Evolutionary conservation across 23 tunicate species (phyloP).

Genomic region (Halocynthia roretzi): DNA sequence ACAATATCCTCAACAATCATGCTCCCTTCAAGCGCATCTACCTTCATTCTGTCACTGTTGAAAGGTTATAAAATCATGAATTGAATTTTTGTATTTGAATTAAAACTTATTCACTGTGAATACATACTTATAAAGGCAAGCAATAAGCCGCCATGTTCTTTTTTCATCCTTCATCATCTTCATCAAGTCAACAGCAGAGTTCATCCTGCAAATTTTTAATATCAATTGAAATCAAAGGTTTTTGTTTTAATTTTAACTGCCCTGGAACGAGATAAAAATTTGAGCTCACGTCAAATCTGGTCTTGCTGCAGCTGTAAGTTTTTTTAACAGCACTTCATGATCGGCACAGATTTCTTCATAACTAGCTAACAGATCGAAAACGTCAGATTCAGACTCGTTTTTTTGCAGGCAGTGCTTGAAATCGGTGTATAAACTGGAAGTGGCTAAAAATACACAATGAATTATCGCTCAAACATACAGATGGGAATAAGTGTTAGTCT

Average conservation of each 20-base stretch:
- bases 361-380: constrained; percentile 33
- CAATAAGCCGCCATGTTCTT: constrained; percentile 74
- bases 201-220: too few species aligned
- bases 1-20: constrained; percentile 16
- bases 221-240: too few species aligned
- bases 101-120: background rate
- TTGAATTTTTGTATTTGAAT: too few species aligned
- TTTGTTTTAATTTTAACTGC: too few species aligned
- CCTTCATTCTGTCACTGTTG: constrained; percentile 20
- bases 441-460: too few species aligned
- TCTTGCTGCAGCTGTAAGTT: background rate
- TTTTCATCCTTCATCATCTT: constrained; percentile 47
- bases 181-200: constrained; percentile 19
- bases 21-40: constrained; percentile 11
- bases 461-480: too few species aligned
- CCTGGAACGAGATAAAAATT: too few species aligned
- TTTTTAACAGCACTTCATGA: constrained; percentile 32
- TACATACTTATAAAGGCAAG: constrained; percentile 38
- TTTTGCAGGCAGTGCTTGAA: constrained; percentile 37
- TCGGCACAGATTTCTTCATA: constrained; percentile 70
- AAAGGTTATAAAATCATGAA: too few species aligned
- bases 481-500: too few species aligned
- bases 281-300: constrained; percentile 13
- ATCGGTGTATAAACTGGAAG: constrained; percentile 24
- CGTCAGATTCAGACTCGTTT: constrained; percentile 30